phyloP scores from a whole-genome alignment of 2,888 invertebrate species.

The Anoplius nigerrimus region DNA sequence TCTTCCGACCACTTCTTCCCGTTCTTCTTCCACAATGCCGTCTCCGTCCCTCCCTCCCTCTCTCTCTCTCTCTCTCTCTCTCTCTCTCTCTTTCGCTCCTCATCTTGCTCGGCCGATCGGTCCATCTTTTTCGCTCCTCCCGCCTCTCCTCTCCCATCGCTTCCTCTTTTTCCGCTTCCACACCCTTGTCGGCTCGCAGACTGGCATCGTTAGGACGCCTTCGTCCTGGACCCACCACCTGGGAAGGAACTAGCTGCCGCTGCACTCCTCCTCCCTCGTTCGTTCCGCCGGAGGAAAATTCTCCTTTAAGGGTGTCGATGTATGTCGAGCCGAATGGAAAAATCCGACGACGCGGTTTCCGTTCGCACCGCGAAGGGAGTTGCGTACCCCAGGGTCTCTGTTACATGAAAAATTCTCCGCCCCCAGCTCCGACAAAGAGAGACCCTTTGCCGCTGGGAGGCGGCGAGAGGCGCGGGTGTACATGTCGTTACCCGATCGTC shows the following conservation, averaged over 20 bases:
- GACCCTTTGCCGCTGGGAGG: too few species aligned
- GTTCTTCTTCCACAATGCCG: constrained; percentile 18
- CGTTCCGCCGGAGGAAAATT: constrained; percentile 33
- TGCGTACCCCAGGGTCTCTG: too few species aligned
- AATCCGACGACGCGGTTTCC: constrained; percentile 35
- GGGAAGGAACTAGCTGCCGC: constrained; percentile 1
- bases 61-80: not conserved
- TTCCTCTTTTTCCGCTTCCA: constrained; percentile 8
- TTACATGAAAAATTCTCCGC: too few species aligned
- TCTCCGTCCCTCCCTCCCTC: constrained; percentile 34
- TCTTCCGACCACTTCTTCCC: constrained; percentile 32
- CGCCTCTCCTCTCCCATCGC: constrained; percentile 7
- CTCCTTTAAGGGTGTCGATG: constrained; percentile 28
- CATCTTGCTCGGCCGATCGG: constrained; percentile 23
- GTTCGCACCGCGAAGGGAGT: too few species aligned
- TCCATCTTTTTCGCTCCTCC: constrained; percentile 28
- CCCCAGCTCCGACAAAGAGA: too few species aligned
- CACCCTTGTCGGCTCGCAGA: constrained; percentile 26
- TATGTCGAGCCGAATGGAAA: constrained; percentile 44
- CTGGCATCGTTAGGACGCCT: constrained; percentile 69
- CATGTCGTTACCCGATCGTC: too few species aligned
- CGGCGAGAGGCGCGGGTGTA: too few species aligned
- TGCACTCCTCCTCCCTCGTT: constrained; percentile 14
- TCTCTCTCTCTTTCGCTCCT: constrained; percentile 24
- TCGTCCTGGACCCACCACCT: constrained; percentile 32